Base-by-base conservation (phyloP, 1,140 invertebrate species). In the Cydia strobilella region DNA sequence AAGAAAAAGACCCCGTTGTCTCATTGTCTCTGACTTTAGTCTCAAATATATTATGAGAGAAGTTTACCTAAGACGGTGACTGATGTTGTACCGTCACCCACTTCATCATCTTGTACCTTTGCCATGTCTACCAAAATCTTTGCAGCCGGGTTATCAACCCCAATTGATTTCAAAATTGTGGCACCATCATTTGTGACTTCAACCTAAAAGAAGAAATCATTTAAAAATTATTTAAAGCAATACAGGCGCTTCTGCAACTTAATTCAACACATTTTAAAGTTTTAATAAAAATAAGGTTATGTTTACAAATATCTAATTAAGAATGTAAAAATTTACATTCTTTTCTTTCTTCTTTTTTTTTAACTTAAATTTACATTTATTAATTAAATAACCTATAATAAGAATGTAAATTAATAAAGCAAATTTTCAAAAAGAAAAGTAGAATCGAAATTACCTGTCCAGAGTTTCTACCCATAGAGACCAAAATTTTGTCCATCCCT, bases 151-250 rank as follows among this genome's bases (percentile, higher is more conserved):
- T 99, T 99, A 89, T 99, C 99, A 25, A 99, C 98, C 69, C 99
- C 99, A 76, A 99, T 96, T 12, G 97, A 96, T 91, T 98, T 98
- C 62, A 99, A 93, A 89, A 99, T 99, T 6, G 99, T 99, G 13
- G 99, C 99, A 76, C 99, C 99, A 94, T 99, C 99, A 94, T 99
- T 99, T 48, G 99, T 99, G 6, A 99, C 98, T 93, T 99, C 96
- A 74, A 99, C 97, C 91, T 96, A 85, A 42, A 69, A 78, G 71
- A 63, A 6, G 4, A 59, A 18, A 39, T 39, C 7, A 10, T 39
- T 35, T 35, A 35, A 7, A 10, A 39, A 39, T 39, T 0, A 39
- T 39, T 39, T 10, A 39, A 39, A 9, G 35, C 35, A 39, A 39
- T 31, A 31, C 31, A 31, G 31, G 31, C 31, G 31, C 31, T 31